Conservation (phyloP, 2,113 vertebrate species). For the Hucho hucho region DNA sequence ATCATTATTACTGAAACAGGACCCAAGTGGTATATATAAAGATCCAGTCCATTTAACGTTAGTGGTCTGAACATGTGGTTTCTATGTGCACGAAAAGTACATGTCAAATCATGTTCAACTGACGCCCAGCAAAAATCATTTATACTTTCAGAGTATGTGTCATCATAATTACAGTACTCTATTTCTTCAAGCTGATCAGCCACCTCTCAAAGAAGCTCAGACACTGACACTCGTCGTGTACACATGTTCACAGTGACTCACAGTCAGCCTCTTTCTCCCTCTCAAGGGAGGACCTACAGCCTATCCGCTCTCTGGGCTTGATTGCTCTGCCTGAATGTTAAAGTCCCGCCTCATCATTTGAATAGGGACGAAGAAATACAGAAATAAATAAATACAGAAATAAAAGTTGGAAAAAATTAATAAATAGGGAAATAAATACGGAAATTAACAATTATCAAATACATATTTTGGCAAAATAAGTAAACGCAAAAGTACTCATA, state of each 20-base stretch:
- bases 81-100: not conserved
- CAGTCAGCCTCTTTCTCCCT: too few relatives aligned
- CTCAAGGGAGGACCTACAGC: too few relatives aligned
- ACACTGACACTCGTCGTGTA: not conserved
- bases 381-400: not conserved
- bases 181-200: not conserved
- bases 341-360: not conserved
- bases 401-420: not conserved
- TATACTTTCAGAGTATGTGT: not conserved
- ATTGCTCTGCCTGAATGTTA: not conserved
- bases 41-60: too few relatives aligned
- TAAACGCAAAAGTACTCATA: not conserved
- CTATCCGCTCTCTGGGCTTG: not conserved
- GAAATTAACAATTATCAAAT: not conserved
- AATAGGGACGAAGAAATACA: not conserved
- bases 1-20: too few relatives aligned
- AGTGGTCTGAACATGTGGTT: not conserved
- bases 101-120: not conserved
- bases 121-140: not conserved
- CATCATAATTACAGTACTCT: not conserved
- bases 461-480: not conserved
- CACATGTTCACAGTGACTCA: not conserved
- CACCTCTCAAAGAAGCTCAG: not conserved
- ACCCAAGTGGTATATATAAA: too few relatives aligned
- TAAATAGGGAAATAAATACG: not conserved